Evolutionary conservation across 2,797 vertebrate species (phyloP).

Genomic region (Monodelphis domestica): DNA sequence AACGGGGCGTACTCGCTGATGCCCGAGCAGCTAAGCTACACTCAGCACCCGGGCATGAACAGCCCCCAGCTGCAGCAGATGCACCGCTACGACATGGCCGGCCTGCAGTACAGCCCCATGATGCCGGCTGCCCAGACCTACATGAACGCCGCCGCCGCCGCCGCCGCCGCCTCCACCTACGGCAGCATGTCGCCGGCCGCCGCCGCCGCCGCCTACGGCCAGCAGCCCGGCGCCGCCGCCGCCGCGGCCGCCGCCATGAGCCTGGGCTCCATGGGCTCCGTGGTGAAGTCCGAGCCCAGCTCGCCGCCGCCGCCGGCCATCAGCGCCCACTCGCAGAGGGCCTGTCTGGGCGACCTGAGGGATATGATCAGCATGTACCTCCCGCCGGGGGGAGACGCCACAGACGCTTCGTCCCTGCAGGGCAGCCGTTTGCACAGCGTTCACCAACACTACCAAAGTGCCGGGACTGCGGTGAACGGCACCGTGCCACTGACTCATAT

Average conservation of each 20-base stretch:
- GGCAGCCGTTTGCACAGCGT: slow-evolving; percentile 96
- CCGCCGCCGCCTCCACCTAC: slow-evolving; percentile 92
- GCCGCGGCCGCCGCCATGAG: slow-evolving; percentile 91
- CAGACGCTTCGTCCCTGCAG: slow-evolving; percentile 93
- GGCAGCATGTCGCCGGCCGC: slow-evolving; percentile 90
- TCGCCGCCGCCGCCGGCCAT: slow-evolving; percentile 96
- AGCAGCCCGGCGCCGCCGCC: slow-evolving; percentile 92
- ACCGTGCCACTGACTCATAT: slow-evolving; percentile 99
- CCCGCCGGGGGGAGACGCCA: slow-evolving; percentile 95
- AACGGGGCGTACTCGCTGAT: slow-evolving; percentile 98
- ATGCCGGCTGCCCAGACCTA: slow-evolving; percentile 98
- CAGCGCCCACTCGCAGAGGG: slow-evolving; percentile 96
- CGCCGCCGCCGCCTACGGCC: slow-evolving; percentile 91
- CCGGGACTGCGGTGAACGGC: slow-evolving; percentile 95
- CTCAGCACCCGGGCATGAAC: slow-evolving; percentile 96
- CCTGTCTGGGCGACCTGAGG: slow-evolving; percentile 97
- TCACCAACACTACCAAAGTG: slow-evolving; percentile 97
- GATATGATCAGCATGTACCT: slow-evolving; percentile 99
- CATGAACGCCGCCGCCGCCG: slow-evolving; percentile 95
- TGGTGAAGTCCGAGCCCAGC: slow-evolving; percentile 98
- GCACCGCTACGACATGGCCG: slow-evolving; percentile 98
- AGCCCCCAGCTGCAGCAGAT: slow-evolving; percentile 97
- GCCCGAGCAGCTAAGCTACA: slow-evolving; percentile 97
- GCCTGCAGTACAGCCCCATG: slow-evolving; percentile 97
- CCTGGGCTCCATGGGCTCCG: slow-evolving; percentile 94